A percentile compares a stretch with the other conserved stretches of the same genome.
phyloP scores from a whole-genome alignment of 2,113 vertebrate species.

The Pteruthius melanotis region DNA sequence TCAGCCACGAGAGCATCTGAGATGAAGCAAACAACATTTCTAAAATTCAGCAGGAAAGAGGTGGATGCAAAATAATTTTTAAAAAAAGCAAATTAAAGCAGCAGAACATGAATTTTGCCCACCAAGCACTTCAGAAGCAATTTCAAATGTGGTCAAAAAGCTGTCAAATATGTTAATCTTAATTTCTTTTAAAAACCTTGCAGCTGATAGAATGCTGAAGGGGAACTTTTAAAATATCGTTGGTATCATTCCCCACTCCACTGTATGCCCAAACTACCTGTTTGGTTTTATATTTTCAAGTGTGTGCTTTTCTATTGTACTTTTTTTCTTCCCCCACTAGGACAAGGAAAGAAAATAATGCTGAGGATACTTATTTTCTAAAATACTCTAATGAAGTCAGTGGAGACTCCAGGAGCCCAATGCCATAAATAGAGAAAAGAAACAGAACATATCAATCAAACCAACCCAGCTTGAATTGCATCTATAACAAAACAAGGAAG shows the following conservation, averaged over 20 bases:
- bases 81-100: background rate
- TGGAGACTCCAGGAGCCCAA: background rate
- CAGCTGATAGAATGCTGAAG: background rate
- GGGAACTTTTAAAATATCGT: background rate
- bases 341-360: background rate
- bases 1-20: background rate
- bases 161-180: background rate
- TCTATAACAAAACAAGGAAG: background rate
- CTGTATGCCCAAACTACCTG: background rate
- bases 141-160: background rate
- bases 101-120: background rate
- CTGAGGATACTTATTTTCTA: conserved; percentile 45
- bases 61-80: background rate
- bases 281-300: background rate
- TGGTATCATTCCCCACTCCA: background rate
- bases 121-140: background rate
- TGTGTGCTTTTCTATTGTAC: background rate
- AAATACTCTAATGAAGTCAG: conserved; percentile 57
- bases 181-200: background rate
- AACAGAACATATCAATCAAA: conserved; percentile 59
- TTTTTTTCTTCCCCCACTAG: background rate
- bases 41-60: background rate
- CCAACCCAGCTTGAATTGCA: background rate
- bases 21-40: background rate
- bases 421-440: conserved; percentile 30